These are phyloP conservation scores for Chaetura pelagica DNA, from an alignment of 2,113 vertebrate genomes.

Conservation along the genomic window DNA sequence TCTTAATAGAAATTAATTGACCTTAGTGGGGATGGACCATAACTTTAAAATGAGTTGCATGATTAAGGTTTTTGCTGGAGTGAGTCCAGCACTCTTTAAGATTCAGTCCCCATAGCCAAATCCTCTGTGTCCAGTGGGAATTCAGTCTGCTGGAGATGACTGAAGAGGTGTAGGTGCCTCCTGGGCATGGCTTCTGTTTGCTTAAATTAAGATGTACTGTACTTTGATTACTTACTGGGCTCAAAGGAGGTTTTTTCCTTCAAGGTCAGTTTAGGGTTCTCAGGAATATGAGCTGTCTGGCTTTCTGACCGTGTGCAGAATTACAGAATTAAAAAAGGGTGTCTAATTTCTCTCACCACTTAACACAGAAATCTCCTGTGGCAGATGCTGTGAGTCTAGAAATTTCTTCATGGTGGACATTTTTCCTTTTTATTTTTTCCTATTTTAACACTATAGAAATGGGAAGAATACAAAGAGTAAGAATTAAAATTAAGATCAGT, in stretches of 20 bases:
- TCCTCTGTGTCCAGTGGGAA: neutral
- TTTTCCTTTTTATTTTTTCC: neutral
- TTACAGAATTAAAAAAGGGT: neutral
- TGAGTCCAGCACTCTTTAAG: neutral
- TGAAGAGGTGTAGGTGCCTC: neutral
- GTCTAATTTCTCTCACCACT: neutral
- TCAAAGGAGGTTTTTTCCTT: neutral
- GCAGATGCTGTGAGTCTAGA: neutral
- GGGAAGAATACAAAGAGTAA: neutral
- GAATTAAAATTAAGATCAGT: slow-evolving; percentile 16
- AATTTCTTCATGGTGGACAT: neutral
- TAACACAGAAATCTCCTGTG: neutral
- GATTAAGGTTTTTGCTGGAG: neutral
- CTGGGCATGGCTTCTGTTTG: neutral
- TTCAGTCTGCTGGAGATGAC: neutral
- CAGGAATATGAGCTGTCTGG: neutral
- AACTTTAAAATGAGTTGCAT: neutral
- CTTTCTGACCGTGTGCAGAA: neutral
- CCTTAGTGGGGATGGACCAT: neutral
- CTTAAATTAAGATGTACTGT: neutral
- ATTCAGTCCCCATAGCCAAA: neutral
- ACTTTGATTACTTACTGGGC: neutral
- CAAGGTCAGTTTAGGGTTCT: neutral
- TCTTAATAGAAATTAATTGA: neutral
- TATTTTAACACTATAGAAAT: neutral